Conservation (phyloP, 2,888 invertebrate species). For the Liodrosophila aerea region DNA sequence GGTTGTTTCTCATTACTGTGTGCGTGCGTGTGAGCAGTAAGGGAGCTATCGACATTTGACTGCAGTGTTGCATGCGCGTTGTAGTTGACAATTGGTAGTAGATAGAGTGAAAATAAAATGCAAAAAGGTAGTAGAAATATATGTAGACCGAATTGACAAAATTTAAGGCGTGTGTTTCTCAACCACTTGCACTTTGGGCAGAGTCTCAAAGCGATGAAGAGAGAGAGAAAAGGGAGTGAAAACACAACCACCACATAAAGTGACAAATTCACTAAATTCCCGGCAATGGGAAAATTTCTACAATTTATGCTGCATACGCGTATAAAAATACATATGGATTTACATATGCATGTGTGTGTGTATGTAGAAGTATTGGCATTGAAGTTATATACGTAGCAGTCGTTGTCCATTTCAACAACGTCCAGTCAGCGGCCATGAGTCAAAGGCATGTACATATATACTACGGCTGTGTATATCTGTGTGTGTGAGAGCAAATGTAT, state of each 20-base stretch:
- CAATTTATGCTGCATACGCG: slow-evolving; percentile 8
- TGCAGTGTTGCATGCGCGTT: slow-evolving; percentile 67
- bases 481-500: slow-evolving; percentile 13
- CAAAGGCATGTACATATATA: slow-evolving; percentile 24
- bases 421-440: slow-evolving; percentile 57
- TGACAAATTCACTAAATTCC: slow-evolving; percentile 19
- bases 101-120: slow-evolving; percentile 16
- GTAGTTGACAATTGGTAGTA: slow-evolving; percentile 55
- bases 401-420: slow-evolving; percentile 35
- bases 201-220: slow-evolving; percentile 8
- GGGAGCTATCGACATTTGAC: slow-evolving; percentile 39
- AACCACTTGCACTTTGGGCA: slow-evolving; percentile 48
- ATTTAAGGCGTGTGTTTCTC: slow-evolving; percentile 49
- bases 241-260: slow-evolving; percentile 29
- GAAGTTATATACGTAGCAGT: slow-evolving; percentile 39
- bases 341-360: slow-evolving; percentile 4
- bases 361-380: slow-evolving; percentile 31
- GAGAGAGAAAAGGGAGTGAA: slow-evolving; percentile 8
- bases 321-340: background rate
- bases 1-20: slow-evolving; percentile 46
- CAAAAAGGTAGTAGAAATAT: slow-evolving; percentile 9
- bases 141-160: slow-evolving; percentile 32
- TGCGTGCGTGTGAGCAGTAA: slow-evolving; percentile 37
- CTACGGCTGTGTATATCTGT: slow-evolving; percentile 5
- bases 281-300: slow-evolving; percentile 20